phyloP scores from a whole-genome alignment of 1,140 invertebrate genomes.

The Acromyrmex charruanus region DNA sequence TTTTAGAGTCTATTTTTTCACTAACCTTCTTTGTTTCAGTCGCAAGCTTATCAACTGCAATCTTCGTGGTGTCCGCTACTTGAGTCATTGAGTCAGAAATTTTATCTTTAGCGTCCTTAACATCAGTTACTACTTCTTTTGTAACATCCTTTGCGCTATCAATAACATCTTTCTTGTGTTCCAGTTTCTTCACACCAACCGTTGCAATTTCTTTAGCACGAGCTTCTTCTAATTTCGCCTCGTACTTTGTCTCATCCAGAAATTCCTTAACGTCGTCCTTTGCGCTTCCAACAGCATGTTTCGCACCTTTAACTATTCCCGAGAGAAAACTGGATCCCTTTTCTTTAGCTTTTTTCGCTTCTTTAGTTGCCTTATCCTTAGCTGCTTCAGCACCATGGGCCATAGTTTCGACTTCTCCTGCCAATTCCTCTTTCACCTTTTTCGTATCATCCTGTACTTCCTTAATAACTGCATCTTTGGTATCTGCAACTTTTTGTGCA shows the following conservation, averaged over 20 bases:
- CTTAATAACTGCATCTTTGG: slow-evolving; percentile 34
- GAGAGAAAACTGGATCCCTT: slow-evolving; percentile 72
- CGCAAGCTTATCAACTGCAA: slow-evolving; percentile 34
- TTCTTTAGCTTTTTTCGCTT: slow-evolving; percentile 70
- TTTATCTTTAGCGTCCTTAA: slow-evolving; percentile 21
- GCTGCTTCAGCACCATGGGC: background rate
- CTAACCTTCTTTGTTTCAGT: slow-evolving; percentile 76
- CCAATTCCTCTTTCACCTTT: slow-evolving; percentile 48
- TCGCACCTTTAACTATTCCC: slow-evolving; percentile 74
- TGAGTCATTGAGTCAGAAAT: background rate
- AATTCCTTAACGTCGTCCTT: slow-evolving; percentile 81
- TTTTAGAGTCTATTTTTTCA: slow-evolving; percentile 46
- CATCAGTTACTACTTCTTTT: background rate
- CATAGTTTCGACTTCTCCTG: background rate
- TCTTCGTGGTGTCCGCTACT: slow-evolving; percentile 10
- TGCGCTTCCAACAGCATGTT: slow-evolving; percentile 80
- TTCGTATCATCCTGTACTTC: slow-evolving; percentile 64
- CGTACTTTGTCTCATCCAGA: slow-evolving; percentile 74
- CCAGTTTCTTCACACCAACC: slow-evolving; percentile 23
- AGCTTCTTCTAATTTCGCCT: slow-evolving; percentile 15
- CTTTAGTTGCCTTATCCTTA: slow-evolving; percentile 65
- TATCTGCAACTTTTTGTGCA: slow-evolving; percentile 25
- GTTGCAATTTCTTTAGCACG: slow-evolving; percentile 51
- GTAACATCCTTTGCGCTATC: background rate
- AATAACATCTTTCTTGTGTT: slow-evolving; percentile 23